Evolutionary conservation across 1,140 invertebrate species (phyloP).

Genomic region (Caerostris extrusa): DNA sequence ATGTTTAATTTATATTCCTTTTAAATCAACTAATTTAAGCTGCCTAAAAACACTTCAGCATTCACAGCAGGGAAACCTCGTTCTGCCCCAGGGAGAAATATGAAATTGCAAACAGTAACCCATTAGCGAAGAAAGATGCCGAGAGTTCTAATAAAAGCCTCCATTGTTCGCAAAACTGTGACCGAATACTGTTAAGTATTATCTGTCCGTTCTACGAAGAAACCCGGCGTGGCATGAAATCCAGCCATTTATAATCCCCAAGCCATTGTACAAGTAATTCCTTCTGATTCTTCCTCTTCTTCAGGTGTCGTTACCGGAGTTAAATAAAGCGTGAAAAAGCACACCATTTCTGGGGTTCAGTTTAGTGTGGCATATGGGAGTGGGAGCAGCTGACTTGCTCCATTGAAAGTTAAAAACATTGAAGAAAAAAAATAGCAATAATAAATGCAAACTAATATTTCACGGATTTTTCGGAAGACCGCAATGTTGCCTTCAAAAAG

Average conservation of each 20-base stretch:
- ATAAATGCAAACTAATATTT: background rate
- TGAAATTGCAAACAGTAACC: no score
- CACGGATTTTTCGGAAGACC: background rate
- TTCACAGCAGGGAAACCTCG: no score
- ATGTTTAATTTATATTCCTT: no score
- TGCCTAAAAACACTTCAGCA: no score
- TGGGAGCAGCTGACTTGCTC: no score
- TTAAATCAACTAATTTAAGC: no score
- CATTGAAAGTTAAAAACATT: background rate
- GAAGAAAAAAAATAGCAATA: background rate
- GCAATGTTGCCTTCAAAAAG: background rate
- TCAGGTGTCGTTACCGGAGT: background rate
- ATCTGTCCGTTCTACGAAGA: background rate
- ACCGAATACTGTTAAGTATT: background rate
- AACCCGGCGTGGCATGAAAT: slow-evolving; percentile 9
- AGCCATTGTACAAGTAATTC: background rate
- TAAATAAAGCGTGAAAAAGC: slow-evolving; percentile 1
- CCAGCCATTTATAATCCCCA: slow-evolving; percentile 6
- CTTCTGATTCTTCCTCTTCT: background rate
- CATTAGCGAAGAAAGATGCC: background rate
- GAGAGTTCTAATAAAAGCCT: background rate
- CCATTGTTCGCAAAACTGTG: background rate
- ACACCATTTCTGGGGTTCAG: background rate
- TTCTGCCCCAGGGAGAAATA: no score
- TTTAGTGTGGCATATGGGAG: background rate